Percentiles rank a stretch among this genome's conserved stretches.
These are phyloP conservation scores for Apis laboriosa DNA, from an alignment of 1,140 invertebrate species.

Conservation along the genomic window DNA sequence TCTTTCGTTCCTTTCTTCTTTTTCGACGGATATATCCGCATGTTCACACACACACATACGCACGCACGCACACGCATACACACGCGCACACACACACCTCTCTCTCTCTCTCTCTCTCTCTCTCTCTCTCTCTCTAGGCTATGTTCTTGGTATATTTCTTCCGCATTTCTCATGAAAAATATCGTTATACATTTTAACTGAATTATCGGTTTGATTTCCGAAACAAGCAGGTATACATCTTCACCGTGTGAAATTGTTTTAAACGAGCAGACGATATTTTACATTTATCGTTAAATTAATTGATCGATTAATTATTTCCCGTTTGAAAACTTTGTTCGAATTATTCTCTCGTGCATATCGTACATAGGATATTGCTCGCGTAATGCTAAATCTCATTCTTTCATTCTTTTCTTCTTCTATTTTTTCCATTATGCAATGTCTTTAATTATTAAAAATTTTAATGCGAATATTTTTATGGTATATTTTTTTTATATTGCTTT, in stretches of 20 bases:
- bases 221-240: not conserved
- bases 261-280: not conserved
- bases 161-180: not conserved
- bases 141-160: not conserved
- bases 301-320: not conserved
- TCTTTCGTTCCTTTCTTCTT: constrained; percentile 29
- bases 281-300: not conserved
- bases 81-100: too few species aligned
- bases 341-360: not conserved
- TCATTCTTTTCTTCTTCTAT: not conserved
- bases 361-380: too few species aligned
- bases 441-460: not conserved
- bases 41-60: not conserved
- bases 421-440: not conserved
- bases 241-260: not conserved
- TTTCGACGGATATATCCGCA: constrained; percentile 28
- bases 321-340: not conserved
- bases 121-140: not conserved
- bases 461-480: not conserved
- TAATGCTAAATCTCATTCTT: too few species aligned
- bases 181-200: not conserved
- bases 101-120: not conserved
- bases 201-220: not conserved
- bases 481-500: not conserved
- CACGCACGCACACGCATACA: too few species aligned